Percentiles rank a stretch among this genome's conserved stretches.
Conservation (phyloP, 2,888 invertebrate species). For the Tenthredo distinguenda region DNA sequence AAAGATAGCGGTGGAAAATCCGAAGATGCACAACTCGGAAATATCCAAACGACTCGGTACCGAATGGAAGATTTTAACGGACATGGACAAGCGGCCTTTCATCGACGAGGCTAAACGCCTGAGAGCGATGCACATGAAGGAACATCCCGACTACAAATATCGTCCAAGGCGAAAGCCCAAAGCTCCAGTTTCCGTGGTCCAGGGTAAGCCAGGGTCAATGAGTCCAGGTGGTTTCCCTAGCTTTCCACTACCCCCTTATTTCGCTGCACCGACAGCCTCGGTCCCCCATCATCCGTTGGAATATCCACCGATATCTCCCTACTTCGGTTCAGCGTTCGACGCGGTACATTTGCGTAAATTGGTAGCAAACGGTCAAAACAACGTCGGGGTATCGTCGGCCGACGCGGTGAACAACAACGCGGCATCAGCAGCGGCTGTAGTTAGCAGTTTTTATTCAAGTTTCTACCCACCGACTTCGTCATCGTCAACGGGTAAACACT, state of each 20-base stretch:
- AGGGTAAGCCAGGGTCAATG: conserved; percentile 72
- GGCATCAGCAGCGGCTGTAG: conserved; percentile 80
- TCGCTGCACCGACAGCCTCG: conserved; percentile 82
- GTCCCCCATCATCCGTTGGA: conserved; percentile 81
- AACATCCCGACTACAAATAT: conserved; percentile 95
- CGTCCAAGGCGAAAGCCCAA: conserved; percentile 92
- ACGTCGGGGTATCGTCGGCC: conserved; percentile 78
- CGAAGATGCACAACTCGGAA: conserved; percentile 94
- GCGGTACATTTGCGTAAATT: conserved; percentile 83
- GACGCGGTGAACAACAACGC: conserved; percentile 78
- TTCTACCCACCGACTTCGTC: conserved; percentile 81
- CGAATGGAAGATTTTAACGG: conserved; percentile 94
- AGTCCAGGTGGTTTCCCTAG: conserved; percentile 80
- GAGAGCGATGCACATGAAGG: conserved; percentile 93
- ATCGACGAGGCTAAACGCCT: conserved; percentile 97
- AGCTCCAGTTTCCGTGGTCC: conserved; percentile 84
- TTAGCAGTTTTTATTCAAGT: conserved; percentile 85
- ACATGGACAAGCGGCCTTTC: conserved; percentile 94
- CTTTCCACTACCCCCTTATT: conserved; percentile 83
- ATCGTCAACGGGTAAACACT: conserved; percentile 80
- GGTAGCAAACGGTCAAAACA: conserved; percentile 77
- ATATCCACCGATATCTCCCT: conserved; percentile 84
- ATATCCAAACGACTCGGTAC: conserved; percentile 95
- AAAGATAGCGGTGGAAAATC: conserved; percentile 96
- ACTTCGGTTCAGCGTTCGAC: conserved; percentile 89